These are phyloP conservation scores for Sepioteuthis lessoniana DNA, from an alignment of 2,888 invertebrate genomes.

Conservation along the genomic window DNA sequence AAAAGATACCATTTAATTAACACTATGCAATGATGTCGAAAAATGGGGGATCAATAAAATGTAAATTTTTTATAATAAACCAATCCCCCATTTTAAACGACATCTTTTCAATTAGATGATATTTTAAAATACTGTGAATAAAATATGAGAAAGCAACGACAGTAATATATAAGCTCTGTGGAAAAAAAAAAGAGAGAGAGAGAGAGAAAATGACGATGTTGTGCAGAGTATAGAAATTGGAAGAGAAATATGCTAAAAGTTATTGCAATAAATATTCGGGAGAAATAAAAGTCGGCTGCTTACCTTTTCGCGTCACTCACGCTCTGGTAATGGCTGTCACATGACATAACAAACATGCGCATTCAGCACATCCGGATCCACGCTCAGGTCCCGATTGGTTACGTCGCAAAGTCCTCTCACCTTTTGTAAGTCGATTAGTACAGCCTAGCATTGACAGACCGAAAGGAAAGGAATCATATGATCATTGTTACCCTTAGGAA, in stretches of 20 bases:
- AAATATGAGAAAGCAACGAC: not conserved
- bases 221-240: not conserved
- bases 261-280: not conserved
- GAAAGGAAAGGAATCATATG: not conserved
- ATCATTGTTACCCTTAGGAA: not conserved
- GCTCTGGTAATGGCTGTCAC: not conserved
- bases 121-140: not conserved
- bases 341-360: not conserved
- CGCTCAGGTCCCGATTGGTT: not conserved
- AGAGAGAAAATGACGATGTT: not conserved
- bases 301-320: slow-evolving; percentile 20
- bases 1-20: not conserved
- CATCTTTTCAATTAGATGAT: not conserved
- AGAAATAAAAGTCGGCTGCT: slow-evolving; percentile 33
- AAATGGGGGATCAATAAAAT: not conserved
- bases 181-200: too few species aligned
- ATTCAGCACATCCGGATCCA: not conserved
- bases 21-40: not conserved
- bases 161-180: not conserved
- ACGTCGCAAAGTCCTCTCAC: not conserved
- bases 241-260: not conserved
- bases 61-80: not conserved
- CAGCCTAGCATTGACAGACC: not conserved
- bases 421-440: not conserved
- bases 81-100: not conserved